These are phyloP conservation scores for Calypte anna DNA, from an alignment of 2,113 vertebrate genomes.

Conservation along the genomic window DNA sequence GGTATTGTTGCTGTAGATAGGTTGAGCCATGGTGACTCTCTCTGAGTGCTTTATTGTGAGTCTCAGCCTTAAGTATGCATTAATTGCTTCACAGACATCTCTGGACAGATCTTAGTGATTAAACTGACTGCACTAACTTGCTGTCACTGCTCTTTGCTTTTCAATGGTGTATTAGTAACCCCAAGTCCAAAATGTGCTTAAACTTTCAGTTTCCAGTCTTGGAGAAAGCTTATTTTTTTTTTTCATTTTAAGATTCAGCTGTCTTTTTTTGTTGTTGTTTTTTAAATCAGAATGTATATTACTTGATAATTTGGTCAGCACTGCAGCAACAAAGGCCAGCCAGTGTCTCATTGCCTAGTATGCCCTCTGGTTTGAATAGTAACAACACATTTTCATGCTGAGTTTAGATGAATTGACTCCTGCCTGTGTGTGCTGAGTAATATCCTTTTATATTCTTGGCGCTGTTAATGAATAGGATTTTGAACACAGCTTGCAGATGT, in stretches of 20 bases:
- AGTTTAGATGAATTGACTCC: constrained; percentile 67
- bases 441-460: constrained; percentile 69
- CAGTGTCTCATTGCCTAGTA: constrained; percentile 45
- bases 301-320: constrained; percentile 32
- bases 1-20: not conserved
- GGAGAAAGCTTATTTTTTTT: not conserved
- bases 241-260: not conserved
- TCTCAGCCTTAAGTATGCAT: not conserved
- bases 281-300: not conserved
- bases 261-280: not conserved
- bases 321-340: constrained; percentile 7
- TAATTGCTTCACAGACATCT: not conserved
- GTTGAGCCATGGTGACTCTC: not conserved
- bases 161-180: not conserved
- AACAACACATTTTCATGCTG: constrained; percentile 68
- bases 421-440: constrained; percentile 54
- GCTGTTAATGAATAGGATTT: constrained; percentile 59
- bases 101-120: not conserved
- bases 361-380: constrained; percentile 62
- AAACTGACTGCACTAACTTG: not conserved
- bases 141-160: not conserved
- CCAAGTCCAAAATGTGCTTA: not conserved
- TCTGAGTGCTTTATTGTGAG: not conserved
- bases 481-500: constrained; percentile 60
- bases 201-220: not conserved